phyloP scores from a whole-genome alignment of 1,140 invertebrate genomes.

The Anadara kagoshimensis region DNA sequence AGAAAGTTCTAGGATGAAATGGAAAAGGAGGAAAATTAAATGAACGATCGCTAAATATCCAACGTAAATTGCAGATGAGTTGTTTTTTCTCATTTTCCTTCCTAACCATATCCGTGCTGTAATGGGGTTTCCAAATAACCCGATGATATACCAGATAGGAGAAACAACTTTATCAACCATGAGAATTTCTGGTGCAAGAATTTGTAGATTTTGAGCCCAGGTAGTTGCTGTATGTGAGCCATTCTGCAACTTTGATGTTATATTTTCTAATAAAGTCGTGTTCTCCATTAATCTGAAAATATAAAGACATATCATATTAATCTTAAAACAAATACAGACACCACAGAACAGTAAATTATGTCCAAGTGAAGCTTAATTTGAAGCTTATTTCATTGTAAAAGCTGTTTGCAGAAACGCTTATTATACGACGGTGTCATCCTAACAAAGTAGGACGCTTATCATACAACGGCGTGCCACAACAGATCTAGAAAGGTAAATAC shows the following conservation, averaged over 20 bases:
- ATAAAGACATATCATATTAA: background rate
- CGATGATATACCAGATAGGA: slow-evolving; percentile 69
- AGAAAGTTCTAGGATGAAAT: slow-evolving; percentile 57
- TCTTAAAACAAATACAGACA: no score
- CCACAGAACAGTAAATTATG: no score
- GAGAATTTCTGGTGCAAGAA: slow-evolving; percentile 4
- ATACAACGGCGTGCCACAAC: no score
- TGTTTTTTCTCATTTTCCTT: slow-evolving; percentile 61
- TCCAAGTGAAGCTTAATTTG: no score
- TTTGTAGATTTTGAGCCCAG: background rate
- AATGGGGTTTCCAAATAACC: slow-evolving; percentile 67
- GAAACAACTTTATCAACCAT: slow-evolving; percentile 57
- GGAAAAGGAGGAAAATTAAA: slow-evolving; percentile 62
- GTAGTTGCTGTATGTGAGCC: background rate
- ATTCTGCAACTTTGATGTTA: background rate
- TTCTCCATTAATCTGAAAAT: slow-evolving; percentile 18
- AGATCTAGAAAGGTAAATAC: no score
- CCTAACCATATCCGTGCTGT: slow-evolving; percentile 67
- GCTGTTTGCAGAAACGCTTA: no score
- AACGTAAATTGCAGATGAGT: slow-evolving; percentile 71
- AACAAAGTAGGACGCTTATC: no score
- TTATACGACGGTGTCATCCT: no score
- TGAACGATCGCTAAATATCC: slow-evolving; percentile 68
- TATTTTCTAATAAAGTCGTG: slow-evolving; percentile 2
- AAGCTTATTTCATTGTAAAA: no score